These are phyloP conservation scores for Cyanocitta stelleri DNA, from an alignment of 2,113 vertebrate genomes.

Conservation along the genomic window DNA sequence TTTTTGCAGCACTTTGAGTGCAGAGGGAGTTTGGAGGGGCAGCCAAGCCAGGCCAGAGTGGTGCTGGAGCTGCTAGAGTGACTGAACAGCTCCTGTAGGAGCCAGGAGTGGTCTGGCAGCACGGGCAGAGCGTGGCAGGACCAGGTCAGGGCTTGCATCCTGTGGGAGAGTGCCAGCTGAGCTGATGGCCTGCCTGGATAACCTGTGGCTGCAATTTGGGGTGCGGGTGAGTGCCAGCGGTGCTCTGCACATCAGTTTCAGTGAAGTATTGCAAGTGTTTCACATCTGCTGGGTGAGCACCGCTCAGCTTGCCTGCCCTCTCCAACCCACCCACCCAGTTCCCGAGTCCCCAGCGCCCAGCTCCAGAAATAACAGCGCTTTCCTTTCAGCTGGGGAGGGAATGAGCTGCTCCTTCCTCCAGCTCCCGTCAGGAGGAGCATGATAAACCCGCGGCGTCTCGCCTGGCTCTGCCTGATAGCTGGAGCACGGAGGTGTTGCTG, in stretches of 20 bases:
- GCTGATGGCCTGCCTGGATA: neutral
- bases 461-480: neutral
- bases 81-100: neutral
- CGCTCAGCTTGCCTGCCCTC: neutral
- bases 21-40: neutral
- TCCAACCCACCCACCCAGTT: neutral
- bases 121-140: neutral
- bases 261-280: neutral
- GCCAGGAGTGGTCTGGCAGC: neutral
- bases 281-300: neutral
- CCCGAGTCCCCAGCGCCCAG: neutral
- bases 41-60: neutral
- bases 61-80: neutral
- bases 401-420: neutral
- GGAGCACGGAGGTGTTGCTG: neutral
- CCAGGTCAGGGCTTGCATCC: neutral
- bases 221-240: accelerated
- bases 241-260: accelerated
- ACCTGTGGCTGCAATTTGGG: neutral
- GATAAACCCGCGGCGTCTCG: neutral
- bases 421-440: neutral
- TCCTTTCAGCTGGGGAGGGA: neutral
- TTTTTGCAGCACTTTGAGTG: neutral
- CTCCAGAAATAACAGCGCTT: neutral
- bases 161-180: neutral